A percentile compares a stretch with the other conserved stretches of the same genome.
phyloP scores from a whole-genome alignment of 2,797 vertebrate species.

The Sarcoramphus papa region DNA sequence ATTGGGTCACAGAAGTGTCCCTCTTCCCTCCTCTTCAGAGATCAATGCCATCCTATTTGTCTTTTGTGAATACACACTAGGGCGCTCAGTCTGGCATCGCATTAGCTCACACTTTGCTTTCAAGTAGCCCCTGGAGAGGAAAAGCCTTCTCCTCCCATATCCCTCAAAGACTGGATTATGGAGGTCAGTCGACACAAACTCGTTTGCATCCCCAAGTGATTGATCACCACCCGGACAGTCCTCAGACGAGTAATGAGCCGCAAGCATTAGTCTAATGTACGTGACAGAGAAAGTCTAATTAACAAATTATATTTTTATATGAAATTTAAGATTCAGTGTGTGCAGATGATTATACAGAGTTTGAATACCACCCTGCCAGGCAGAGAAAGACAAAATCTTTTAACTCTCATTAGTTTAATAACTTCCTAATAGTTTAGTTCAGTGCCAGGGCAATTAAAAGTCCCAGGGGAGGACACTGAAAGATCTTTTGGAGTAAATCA shows the following conservation, averaged over 20 bases:
- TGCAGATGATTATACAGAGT: neutral
- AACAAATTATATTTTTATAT: neutral
- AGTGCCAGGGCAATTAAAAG: neutral
- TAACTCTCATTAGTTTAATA: neutral
- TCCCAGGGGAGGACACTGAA: neutral
- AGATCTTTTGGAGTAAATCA: neutral
- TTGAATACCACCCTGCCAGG: neutral
- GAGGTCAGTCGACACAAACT: neutral
- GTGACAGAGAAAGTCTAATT: neutral
- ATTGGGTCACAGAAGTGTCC: neutral
- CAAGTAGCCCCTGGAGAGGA: neutral
- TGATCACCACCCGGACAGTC: neutral
- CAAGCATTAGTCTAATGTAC: neutral
- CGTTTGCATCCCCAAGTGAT: neutral
- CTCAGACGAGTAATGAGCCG: neutral
- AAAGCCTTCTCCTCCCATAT: neutral
- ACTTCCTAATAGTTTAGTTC: neutral
- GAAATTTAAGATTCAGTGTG: neutral
- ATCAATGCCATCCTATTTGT: neutral
- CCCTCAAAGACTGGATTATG: neutral
- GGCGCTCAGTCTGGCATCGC: rapidly evolving
- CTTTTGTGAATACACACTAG: neutral
- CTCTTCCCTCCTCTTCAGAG: neutral
- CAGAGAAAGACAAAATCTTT: constrained; percentile 7
- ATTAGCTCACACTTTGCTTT: neutral